These are phyloP conservation scores for Eucriotettix oculatus DNA, from an alignment of 2,888 invertebrate species.

Conservation along the genomic window DNA sequence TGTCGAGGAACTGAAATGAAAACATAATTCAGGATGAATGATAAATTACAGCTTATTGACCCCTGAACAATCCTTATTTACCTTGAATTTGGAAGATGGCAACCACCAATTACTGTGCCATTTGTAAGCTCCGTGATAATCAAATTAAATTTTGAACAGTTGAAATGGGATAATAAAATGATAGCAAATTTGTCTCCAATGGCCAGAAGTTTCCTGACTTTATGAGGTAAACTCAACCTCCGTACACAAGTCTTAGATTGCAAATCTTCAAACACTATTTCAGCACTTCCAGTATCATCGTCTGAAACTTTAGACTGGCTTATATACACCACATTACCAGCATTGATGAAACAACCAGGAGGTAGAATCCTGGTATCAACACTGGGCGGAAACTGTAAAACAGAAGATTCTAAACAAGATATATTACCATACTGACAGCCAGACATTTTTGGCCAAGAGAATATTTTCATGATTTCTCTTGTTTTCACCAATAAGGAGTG, in stretches of 20 bases:
- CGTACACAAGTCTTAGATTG: conserved; percentile 1
- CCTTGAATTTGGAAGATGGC: conserved; percentile 10
- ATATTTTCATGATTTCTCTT: conserved; percentile 7
- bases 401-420: neutral
- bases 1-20: conserved; percentile 8
- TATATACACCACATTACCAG: conserved; percentile 5
- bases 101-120: conserved; percentile 8
- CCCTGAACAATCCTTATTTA: neutral
- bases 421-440: conserved; percentile 1
- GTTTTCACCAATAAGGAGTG: conserved; percentile 7
- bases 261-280: conserved; percentile 6
- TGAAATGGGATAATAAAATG: conserved; percentile 4
- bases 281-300: conserved; percentile 4
- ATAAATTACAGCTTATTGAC: neutral
- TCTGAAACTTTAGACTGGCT: conserved; percentile 4
- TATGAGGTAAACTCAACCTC: neutral
- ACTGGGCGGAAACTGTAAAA: conserved; percentile 5
- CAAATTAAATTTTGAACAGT: conserved; percentile 3
- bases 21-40: neutral
- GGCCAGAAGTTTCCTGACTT: conserved; percentile 10
- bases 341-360: conserved; percentile 6
- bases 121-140: conserved; percentile 1
- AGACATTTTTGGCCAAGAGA: conserved; percentile 2
- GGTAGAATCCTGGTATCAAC: conserved; percentile 4
- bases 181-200: conserved; percentile 10